Evolutionary conservation across 2,888 invertebrate species (phyloP).

Genomic region (Eutolmus rufibarbis): DNA sequence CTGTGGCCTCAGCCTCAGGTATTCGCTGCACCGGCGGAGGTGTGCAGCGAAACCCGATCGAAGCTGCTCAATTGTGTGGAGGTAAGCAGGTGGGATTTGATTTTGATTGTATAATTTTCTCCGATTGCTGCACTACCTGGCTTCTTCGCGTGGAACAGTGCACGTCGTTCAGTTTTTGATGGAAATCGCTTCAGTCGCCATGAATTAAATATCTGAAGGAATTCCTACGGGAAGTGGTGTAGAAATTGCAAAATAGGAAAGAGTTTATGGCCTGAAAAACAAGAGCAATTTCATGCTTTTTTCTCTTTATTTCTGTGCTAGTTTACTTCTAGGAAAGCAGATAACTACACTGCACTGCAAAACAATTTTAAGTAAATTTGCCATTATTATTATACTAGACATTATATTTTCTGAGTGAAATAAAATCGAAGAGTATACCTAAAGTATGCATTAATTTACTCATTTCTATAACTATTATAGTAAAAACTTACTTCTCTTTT

Average conservation of each 20-base stretch:
- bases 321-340: too few relatives aligned
- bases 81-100: background rate
- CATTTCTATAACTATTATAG: too few relatives aligned
- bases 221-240: background rate
- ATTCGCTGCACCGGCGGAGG: background rate
- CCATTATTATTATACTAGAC: too few relatives aligned
- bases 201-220: background rate
- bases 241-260: background rate
- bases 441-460: too few relatives aligned
- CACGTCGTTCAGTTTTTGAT: background rate
- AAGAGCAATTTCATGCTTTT: background rate
- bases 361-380: too few relatives aligned
- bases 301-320: background rate
- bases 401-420: too few relatives aligned
- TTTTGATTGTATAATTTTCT: background rate
- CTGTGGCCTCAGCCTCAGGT: background rate
- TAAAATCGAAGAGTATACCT: too few relatives aligned
- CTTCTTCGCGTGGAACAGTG: background rate
- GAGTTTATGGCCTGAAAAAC: background rate
- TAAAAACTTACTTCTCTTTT: too few relatives aligned
- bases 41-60: conserved; percentile 1
- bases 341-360: too few relatives aligned
- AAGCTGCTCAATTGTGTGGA: background rate
- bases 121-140: background rate
- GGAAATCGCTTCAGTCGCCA: background rate